A percentile compares a stretch with the other conserved stretches of the same genome.
Conservation (phyloP, 2,113 vertebrate genomes). For the Camelus bactrianus region DNA sequence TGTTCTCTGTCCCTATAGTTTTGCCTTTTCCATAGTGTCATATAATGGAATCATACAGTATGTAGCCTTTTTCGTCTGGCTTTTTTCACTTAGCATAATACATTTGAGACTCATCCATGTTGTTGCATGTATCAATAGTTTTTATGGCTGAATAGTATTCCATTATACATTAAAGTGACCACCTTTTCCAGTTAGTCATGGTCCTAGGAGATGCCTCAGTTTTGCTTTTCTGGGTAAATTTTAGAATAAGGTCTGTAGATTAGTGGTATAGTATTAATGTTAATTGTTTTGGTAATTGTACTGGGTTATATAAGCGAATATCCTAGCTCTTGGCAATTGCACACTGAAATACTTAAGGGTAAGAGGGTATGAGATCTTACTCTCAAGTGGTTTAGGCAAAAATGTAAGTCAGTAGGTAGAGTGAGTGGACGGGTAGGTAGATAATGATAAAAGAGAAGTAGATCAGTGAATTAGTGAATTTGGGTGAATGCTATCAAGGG, state of each 20-base stretch:
- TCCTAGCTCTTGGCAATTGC: background rate
- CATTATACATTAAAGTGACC: background rate
- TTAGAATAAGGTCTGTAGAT: slow-evolving; percentile 26
- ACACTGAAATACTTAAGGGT: background rate
- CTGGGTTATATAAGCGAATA: background rate
- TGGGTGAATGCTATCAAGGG: background rate
- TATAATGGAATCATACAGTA: background rate
- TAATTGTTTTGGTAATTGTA: slow-evolving; percentile 16
- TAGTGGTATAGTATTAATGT: background rate
- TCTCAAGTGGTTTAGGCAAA: background rate
- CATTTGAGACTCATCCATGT: background rate
- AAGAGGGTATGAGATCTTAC: background rate
- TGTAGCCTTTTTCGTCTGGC: background rate
- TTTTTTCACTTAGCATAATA: background rate
- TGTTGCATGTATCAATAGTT: background rate
- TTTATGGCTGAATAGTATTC: background rate
- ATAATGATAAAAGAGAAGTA: background rate
- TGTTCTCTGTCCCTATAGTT: background rate
- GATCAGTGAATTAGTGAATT: background rate
- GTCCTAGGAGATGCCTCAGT: background rate
- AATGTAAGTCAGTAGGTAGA: background rate
- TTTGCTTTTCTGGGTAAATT: background rate
- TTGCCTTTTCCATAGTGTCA: background rate
- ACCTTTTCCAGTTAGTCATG: background rate
- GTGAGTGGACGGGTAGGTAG: background rate